Evolutionary conservation across 2,888 invertebrate genomes (phyloP).

Genomic region (Nasonia oneida): DNA sequence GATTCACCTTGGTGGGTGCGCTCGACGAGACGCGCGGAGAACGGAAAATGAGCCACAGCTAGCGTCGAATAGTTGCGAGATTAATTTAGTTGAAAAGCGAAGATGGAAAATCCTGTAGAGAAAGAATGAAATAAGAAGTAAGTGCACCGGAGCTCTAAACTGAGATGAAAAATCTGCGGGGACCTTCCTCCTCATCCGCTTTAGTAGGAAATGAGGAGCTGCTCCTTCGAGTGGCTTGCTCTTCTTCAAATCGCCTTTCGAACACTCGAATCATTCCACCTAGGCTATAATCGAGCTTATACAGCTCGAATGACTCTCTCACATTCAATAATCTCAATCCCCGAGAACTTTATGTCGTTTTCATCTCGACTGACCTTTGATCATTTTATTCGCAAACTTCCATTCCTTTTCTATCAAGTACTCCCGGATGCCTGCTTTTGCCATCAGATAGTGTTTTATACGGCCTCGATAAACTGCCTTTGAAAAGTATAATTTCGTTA

Average conservation of each 20-base stretch:
- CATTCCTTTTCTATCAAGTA: no score
- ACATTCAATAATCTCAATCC: background rate
- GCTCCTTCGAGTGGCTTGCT: conserved; percentile 44
- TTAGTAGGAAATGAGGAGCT: conserved; percentile 56
- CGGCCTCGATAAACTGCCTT: no score
- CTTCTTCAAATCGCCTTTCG: conserved; percentile 27
- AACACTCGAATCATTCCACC: conserved; percentile 18
- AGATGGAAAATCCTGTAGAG: conserved; percentile 14
- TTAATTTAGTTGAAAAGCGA: background rate
- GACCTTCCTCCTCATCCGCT: conserved; percentile 41
- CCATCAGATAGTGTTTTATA: no score
- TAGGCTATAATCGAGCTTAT: background rate
- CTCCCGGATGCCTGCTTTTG: no score
- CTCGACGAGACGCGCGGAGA: no score
- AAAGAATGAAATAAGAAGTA: background rate
- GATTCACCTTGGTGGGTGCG: background rate
- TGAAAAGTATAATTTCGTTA: no score
- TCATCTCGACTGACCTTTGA: background rate
- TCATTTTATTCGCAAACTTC: no score
- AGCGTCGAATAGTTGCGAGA: no score
- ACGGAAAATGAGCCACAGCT: background rate
- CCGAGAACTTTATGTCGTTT: background rate
- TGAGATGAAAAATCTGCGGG: conserved; percentile 50
- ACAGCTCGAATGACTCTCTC: background rate
- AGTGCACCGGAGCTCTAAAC: conserved; percentile 27